Conservation (phyloP, 2,888 invertebrate species). For the Penaeus monodon region DNA sequence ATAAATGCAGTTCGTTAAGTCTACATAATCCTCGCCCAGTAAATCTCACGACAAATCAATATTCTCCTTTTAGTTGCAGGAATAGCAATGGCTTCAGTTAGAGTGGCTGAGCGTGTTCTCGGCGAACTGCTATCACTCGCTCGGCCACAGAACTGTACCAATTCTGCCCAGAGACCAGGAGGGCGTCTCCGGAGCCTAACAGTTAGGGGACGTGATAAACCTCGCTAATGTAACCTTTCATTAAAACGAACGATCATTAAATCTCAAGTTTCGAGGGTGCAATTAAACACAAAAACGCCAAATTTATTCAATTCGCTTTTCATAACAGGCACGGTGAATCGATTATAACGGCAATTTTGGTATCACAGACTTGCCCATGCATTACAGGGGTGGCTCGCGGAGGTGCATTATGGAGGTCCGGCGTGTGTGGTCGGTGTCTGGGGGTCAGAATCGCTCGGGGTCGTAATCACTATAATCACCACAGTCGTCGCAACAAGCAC, state of each 20-base stretch:
- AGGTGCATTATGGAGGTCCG: conserved; percentile 8
- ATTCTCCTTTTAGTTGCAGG: too few species aligned
- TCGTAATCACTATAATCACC: conserved; percentile 21
- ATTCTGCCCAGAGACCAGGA: not conserved
- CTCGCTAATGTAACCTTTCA: conserved; percentile 20
- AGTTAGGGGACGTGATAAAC: conserved; percentile 19
- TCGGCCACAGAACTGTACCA: not conserved
- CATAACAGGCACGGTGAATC: conserved; percentile 36
- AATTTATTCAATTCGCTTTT: conserved; percentile 38
- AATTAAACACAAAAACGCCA: conserved; percentile 42
- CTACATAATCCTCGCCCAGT: too few species aligned
- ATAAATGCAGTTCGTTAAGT: too few species aligned
- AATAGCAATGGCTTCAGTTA: too few species aligned
- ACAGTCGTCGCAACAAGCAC: conserved; percentile 36
- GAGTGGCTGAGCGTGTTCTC: too few species aligned
- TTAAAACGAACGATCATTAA: conserved; percentile 39
- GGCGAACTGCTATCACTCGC: too few species aligned
- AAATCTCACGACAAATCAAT: too few species aligned
- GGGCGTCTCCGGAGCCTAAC: not conserved
- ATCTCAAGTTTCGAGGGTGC: conserved; percentile 31
- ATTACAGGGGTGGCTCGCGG: not conserved
- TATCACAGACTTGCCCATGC: conserved; percentile 5
- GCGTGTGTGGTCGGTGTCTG: too few species aligned
- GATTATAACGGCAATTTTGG: conserved; percentile 18
- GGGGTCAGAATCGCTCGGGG: not conserved